Evolutionary conservation across 2,113 vertebrate species (phyloP).

Genomic region (Mustelus asterias): DNA sequence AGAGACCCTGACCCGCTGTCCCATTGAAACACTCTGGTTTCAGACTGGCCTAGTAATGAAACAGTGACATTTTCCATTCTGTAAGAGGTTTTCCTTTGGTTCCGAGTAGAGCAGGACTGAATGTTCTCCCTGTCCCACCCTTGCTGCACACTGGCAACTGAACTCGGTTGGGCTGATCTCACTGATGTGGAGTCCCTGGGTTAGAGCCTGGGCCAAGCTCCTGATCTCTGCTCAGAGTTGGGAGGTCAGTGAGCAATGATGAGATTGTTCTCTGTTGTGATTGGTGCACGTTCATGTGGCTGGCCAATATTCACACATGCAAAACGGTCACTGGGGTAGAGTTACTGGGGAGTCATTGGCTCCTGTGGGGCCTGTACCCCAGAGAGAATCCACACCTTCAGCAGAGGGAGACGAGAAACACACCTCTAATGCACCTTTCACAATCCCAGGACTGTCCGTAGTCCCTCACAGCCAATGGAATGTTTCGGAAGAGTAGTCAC

Average conservation of each 20-base stretch:
- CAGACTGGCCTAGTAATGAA: not conserved
- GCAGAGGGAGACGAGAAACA: not conserved
- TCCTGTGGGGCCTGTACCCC: not conserved
- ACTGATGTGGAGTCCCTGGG: not conserved
- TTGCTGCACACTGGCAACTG: not conserved
- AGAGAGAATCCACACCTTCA: not conserved
- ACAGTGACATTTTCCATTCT: not conserved
- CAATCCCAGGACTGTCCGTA: not conserved
- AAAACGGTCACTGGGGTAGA: not conserved
- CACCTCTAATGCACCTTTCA: not conserved
- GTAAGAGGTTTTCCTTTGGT: not conserved
- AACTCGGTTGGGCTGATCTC: not conserved
- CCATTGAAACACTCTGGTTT: not conserved
- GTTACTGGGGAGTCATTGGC: not conserved
- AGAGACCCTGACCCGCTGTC: not conserved
- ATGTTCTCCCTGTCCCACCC: not conserved
- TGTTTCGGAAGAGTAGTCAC: too few relatives aligned
- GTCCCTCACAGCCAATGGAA: not conserved
- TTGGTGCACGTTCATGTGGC: not conserved
- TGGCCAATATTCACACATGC: not conserved
- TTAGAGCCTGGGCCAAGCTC: not conserved
- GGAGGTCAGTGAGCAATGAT: not conserved
- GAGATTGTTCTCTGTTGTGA: not conserved
- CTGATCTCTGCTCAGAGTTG: not conserved
- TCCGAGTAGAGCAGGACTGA: not conserved